Evolutionary conservation across 2,888 invertebrate genomes (phyloP).

Genomic region (Clanis bilineata): DNA sequence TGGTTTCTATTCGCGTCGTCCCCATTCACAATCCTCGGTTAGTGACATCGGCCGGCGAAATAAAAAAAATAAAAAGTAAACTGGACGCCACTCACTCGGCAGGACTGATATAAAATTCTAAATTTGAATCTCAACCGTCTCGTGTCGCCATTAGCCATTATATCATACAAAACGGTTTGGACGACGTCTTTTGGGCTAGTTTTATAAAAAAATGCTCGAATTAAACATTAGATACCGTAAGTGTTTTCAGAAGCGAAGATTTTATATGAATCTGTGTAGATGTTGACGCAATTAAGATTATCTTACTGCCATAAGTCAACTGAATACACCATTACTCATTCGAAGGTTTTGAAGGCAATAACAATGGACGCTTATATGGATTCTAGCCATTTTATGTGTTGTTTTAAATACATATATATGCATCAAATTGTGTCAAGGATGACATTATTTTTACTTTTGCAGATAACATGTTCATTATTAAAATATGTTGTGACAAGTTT

Average conservation of each 20-base stretch:
- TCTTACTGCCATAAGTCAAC: conserved; percentile 23
- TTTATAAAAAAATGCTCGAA: background rate
- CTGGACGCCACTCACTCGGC: conserved; percentile 36
- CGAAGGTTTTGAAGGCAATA: background rate
- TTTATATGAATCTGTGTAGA: conserved; percentile 36
- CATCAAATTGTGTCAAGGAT: conserved; percentile 1
- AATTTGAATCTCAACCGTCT: conserved; percentile 64
- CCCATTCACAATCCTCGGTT: conserved; percentile 67
- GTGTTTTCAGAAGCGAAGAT: conserved; percentile 14
- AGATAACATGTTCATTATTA: background rate
- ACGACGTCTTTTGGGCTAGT: conserved; percentile 2
- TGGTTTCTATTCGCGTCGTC: conserved; percentile 56
- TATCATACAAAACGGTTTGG: conserved; percentile 37
- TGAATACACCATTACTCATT: conserved; percentile 5
- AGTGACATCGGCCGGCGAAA: conserved; percentile 66
- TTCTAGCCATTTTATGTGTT: conserved; percentile 2
- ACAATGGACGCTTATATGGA: conserved; percentile 6
- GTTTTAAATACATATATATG: conserved; percentile 5
- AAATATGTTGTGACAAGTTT: background rate
- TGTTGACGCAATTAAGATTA: conserved; percentile 45
- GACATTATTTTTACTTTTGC: background rate
- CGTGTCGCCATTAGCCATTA: conserved; percentile 53
- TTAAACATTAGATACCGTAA: conserved; percentile 4
- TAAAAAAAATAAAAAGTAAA: conserved; percentile 65
- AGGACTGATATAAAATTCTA: conserved; percentile 77